A percentile compares a stretch with the other conserved stretches of the same genome.
These are phyloP conservation scores for Plectrocnemia conspersa DNA, from an alignment of 1,140 invertebrate species.

Conservation along the genomic window DNA sequence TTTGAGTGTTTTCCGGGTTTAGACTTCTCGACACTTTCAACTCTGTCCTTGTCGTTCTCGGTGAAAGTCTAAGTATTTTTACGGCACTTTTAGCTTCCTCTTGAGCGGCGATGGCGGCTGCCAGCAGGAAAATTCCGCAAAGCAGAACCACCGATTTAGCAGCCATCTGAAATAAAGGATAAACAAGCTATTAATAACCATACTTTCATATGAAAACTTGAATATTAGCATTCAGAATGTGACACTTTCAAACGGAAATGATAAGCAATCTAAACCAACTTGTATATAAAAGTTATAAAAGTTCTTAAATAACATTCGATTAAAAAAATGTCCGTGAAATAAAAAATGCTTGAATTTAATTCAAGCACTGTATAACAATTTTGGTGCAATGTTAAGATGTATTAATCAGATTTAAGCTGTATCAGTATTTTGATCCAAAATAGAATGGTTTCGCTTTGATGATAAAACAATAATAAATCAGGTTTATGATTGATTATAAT, in stretches of 20 bases:
- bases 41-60: slow-evolving; percentile 60
- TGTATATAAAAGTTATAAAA: too few relatives aligned
- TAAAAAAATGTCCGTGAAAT: too few relatives aligned
- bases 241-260: not conserved
- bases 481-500: too few relatives aligned
- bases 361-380: too few relatives aligned
- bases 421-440: too few relatives aligned
- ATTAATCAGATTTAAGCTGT: too few relatives aligned
- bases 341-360: too few relatives aligned
- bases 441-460: too few relatives aligned
- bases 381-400: too few relatives aligned
- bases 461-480: too few relatives aligned
- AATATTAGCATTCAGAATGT: slow-evolving; percentile 1
- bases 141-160: slow-evolving; percentile 20
- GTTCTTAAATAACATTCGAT: too few relatives aligned
- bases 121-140: slow-evolving; percentile 17
- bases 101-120: slow-evolving; percentile 2
- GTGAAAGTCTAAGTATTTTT: slow-evolving; percentile 36
- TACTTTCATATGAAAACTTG: not conserved
- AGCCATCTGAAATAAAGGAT: slow-evolving; percentile 32
- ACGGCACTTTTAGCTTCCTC: slow-evolving; percentile 20
- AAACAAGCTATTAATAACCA: slow-evolving; percentile 6
- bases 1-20: slow-evolving; percentile 68
- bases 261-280: not conserved
- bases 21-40: slow-evolving; percentile 72